phyloP scores from a whole-genome alignment of 2,113 vertebrate genomes.

The Morone chrysops region DNA sequence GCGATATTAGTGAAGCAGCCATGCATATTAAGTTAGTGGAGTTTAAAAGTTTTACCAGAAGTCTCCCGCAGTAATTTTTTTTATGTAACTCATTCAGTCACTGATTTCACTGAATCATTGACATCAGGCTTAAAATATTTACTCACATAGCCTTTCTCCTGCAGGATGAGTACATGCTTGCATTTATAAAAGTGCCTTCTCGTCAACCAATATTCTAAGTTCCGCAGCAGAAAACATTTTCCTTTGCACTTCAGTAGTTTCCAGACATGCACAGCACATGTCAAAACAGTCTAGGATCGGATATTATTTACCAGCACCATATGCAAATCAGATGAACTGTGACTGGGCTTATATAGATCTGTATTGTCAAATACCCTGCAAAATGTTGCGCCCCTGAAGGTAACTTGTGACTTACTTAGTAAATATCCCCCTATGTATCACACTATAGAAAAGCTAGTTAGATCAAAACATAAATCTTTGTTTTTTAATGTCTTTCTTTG shows the following conservation, averaged over 20 bases:
- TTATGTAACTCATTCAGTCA: not conserved
- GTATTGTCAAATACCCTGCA: not conserved
- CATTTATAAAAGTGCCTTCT: not conserved
- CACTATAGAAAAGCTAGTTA: not conserved
- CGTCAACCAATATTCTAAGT: not conserved
- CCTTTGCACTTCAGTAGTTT: not conserved
- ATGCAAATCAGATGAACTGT: not conserved
- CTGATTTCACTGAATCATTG: not conserved
- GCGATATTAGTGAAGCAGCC: not conserved
- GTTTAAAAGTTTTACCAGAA: not conserved
- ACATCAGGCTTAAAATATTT: not conserved
- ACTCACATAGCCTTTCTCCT: not conserved
- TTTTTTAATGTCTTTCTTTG: not conserved
- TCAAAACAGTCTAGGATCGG: not conserved
- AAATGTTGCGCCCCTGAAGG: not conserved
- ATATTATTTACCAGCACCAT: not conserved
- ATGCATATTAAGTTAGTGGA: not conserved
- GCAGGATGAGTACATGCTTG: not conserved
- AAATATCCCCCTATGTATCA: not conserved
- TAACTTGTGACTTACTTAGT: not conserved
- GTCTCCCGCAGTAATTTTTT: not conserved
- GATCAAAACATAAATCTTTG: not conserved
- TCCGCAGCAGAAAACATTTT: not conserved
- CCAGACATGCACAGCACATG: not conserved
- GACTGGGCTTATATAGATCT: not conserved